Evolutionary conservation across 2,888 invertebrate genomes (phyloP).

Genomic region (Nomada lathburiana): DNA sequence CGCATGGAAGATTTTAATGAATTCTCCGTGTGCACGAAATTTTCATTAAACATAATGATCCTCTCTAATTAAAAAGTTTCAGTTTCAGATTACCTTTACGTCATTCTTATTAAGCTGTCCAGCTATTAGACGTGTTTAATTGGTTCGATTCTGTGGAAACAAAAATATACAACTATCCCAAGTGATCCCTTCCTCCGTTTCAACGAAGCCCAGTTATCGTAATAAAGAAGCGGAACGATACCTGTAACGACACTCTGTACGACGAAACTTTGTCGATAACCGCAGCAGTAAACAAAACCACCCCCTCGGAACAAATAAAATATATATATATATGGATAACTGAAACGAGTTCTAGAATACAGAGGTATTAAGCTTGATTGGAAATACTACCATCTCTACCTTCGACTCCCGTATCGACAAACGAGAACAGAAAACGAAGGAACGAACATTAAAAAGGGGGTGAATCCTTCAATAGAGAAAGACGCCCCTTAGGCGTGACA

Average conservation of each 20-base stretch:
- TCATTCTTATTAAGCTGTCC: too few species aligned
- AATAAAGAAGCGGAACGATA: not conserved
- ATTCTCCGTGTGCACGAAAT: too few species aligned
- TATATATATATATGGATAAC: not conserved
- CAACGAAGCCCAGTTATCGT: not conserved
- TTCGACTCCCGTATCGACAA: not conserved
- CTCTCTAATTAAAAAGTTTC: too few species aligned
- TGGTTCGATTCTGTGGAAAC: too few species aligned
- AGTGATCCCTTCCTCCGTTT: not conserved
- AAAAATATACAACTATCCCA: too few species aligned
- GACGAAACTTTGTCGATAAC: not conserved
- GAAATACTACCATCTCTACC: not conserved
- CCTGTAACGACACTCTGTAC: not conserved
- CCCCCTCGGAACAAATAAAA: not conserved
- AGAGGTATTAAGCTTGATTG: conserved; percentile 5
- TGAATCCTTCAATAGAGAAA: not conserved
- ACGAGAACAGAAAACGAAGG: not conserved
- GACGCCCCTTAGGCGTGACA: not conserved
- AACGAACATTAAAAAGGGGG: not conserved
- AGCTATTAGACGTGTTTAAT: too few species aligned
- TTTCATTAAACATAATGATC: too few species aligned
- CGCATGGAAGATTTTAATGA: too few species aligned
- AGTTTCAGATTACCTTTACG: too few species aligned
- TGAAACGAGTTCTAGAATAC: not conserved
- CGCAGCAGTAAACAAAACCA: not conserved